Conservation (phyloP, 1,140 invertebrate species). For the Scaptodrosophila lebanonensis region DNA sequence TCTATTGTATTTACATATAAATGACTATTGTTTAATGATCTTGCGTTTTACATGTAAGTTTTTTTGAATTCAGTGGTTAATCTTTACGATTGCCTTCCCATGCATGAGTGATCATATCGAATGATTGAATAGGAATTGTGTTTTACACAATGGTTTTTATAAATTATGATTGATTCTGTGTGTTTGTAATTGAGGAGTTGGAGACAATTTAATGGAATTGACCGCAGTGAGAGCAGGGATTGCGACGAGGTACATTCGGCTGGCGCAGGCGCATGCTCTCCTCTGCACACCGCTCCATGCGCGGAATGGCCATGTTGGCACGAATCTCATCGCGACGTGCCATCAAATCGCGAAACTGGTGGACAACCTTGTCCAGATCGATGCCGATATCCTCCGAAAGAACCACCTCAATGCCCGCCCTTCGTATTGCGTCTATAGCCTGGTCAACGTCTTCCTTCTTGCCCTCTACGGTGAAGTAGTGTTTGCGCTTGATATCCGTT, state of each 20-base stretch:
- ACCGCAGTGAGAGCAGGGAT: constrained; percentile 1
- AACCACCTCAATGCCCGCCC: too few relatives aligned
- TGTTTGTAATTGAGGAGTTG: constrained; percentile 19
- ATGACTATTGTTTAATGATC: too few relatives aligned
- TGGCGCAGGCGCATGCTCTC: too few relatives aligned
- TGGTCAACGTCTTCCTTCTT: constrained; percentile 6
- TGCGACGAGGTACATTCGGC: neutral
- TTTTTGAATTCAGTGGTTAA: too few relatives aligned
- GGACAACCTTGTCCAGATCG: neutral
- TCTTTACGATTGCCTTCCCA: too few relatives aligned
- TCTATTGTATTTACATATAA: too few relatives aligned
- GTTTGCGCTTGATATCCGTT: neutral
- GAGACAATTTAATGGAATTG: neutral
- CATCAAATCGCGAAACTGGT: constrained; percentile 18
- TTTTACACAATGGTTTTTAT: too few relatives aligned
- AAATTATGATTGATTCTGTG: constrained; percentile 11
- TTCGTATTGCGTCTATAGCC: too few relatives aligned
- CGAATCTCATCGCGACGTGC: constrained; percentile 12
- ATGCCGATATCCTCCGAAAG: neutral
- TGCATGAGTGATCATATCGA: too few relatives aligned
- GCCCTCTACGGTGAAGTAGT: constrained; percentile 3
- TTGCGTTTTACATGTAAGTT: too few relatives aligned
- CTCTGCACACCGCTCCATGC: neutral
- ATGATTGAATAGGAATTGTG: too few relatives aligned
- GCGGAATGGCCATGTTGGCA: neutral